Evolutionary conservation across 1,140 invertebrate genomes (phyloP), one percentile per base, ranked within the genome.

Genomic region (Argopecten irradians): DNA sequence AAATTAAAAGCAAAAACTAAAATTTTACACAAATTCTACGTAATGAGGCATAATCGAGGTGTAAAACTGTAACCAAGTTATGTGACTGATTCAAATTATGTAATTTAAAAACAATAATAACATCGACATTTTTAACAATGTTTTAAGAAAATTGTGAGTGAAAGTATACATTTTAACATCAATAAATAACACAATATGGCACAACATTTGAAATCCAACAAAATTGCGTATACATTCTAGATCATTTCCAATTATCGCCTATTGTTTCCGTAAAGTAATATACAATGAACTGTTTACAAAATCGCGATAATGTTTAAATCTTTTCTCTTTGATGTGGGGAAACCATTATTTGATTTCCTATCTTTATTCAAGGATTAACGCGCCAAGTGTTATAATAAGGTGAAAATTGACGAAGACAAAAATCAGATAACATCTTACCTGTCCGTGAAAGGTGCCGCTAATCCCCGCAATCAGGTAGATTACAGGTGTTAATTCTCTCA

Each of bases 331-430:
- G 19, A 71, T 71, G 22, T n/a, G n/a, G n/a, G n/a, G n/a, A 7
- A 71, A 8, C 55, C 28, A 28, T 3, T 28, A 71, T 71, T n/a
- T 28, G 19, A 0, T n/a, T 16, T 71, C 28, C 55, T 71, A 14
- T 46, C 55, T 71, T n/a, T 71, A 71, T 71, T 71, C 11, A n/a
- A 3, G 55, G 55, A 71, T 71, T 28, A 71, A 28, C 3, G 16
- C 22, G 5, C 22, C 28, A 28, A 71, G 28, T 7, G 22, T n/a
- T 16, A 71, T 16, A 71, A 71, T 71, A n/a, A n/a, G 55, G 55
- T 28, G 55, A 71, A 71, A 71, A 71, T 71, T 71, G 55, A 71
- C 55, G 22, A 71, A n/a, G 55, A 71, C 55, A 71, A 71, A 71
- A 71, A 39, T 16, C 1, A 71, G n/a, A 71, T 71, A 71, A 3